Conservation (phyloP, 2,888 invertebrate genomes). For the Drosophila atripex region DNA sequence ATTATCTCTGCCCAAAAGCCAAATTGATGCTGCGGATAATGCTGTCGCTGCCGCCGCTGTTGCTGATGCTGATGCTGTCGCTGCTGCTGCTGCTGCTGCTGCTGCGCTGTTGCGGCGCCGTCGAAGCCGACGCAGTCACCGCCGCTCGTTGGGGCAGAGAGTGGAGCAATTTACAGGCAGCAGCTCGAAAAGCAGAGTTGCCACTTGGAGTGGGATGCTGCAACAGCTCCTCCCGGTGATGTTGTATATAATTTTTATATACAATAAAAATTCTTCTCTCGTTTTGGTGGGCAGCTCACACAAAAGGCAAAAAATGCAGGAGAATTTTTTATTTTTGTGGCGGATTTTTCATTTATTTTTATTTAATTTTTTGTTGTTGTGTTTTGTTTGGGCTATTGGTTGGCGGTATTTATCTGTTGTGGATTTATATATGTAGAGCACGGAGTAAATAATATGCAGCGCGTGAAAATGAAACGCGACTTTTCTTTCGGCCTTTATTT, state of each 20-base stretch:
- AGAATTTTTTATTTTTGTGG: slow-evolving; percentile 60
- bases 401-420: slow-evolving; percentile 46
- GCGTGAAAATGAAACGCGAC: slow-evolving; percentile 60
- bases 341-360: slow-evolving; percentile 37
- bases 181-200: slow-evolving; percentile 7
- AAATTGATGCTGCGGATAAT: slow-evolving; percentile 57
- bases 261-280: slow-evolving; percentile 43
- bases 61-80: slow-evolving; percentile 51
- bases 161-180: slow-evolving; percentile 32
- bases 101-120: slow-evolving; percentile 32
- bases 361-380: slow-evolving; percentile 42
- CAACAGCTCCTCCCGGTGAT: slow-evolving; percentile 45
- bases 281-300: slow-evolving; percentile 53
- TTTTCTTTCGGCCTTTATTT: slow-evolving; percentile 47
- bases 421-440: slow-evolving; percentile 53
- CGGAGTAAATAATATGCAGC: slow-evolving; percentile 71
- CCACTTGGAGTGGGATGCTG: slow-evolving; percentile 50
- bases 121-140: slow-evolving; percentile 11
- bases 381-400: slow-evolving; percentile 59
- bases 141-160: neutral
- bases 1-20: slow-evolving; percentile 79
- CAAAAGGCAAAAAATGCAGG: slow-evolving; percentile 71
- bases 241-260: slow-evolving; percentile 55
- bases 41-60: slow-evolving; percentile 41
- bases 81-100: slow-evolving; percentile 35